Evolutionary conservation across 1,140 invertebrate genomes (phyloP).

Genomic region (Chrysopa pallens): DNA sequence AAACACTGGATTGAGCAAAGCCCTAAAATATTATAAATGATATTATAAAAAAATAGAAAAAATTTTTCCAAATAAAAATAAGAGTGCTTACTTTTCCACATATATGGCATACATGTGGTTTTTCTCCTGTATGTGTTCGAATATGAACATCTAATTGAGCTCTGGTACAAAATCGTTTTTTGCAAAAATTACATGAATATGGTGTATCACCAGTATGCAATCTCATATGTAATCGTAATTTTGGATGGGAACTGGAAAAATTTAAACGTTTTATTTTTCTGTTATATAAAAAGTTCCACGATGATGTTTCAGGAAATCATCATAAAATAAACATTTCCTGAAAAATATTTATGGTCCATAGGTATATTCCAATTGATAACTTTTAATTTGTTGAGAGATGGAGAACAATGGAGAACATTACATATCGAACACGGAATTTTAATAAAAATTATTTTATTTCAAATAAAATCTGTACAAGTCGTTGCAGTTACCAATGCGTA

Average conservation of each 20-base stretch:
- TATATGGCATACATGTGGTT: constrained; percentile 19
- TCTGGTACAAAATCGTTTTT: constrained; percentile 4
- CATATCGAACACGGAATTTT: too few relatives aligned
- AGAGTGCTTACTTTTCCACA: constrained; percentile 17
- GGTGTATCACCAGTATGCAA: constrained; percentile 19
- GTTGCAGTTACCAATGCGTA: too few relatives aligned
- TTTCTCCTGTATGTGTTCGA: constrained; percentile 12
- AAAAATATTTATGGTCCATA: too few relatives aligned
- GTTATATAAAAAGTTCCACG: too few relatives aligned
- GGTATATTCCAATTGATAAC: too few relatives aligned
- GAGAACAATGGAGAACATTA: too few relatives aligned
- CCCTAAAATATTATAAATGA: constrained; percentile 3
- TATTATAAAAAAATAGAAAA: neutral
- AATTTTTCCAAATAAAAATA: neutral
- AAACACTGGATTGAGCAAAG: constrained; percentile 12
- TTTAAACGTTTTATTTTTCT: too few relatives aligned
- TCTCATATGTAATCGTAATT: constrained; percentile 19
- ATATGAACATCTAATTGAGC: constrained; percentile 7
- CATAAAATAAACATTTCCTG: too few relatives aligned
- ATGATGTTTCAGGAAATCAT: too few relatives aligned
- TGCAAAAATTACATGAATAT: constrained; percentile 9
- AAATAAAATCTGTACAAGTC: too few relatives aligned
- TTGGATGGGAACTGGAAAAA: constrained; percentile 5
- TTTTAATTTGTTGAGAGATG: too few relatives aligned
- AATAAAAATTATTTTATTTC: too few relatives aligned